These are phyloP conservation scores for Batillaria attramentaria DNA, from an alignment of 1,140 invertebrate genomes.

Conservation along the genomic window DNA sequence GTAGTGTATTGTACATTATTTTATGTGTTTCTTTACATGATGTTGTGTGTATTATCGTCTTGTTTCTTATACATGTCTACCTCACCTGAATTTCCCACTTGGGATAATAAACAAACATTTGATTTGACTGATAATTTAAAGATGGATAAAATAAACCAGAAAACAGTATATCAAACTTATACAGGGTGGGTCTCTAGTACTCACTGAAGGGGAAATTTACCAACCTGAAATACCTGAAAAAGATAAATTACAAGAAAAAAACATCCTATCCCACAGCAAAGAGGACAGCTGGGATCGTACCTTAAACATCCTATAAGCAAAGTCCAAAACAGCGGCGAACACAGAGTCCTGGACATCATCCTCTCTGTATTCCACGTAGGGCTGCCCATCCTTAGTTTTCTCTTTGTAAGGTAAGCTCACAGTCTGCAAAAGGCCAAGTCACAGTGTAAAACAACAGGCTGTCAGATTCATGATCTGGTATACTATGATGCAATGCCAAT, in stretches of 20 bases:
- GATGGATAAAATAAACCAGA: too few relatives aligned
- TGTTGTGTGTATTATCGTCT: too few relatives aligned
- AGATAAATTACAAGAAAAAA: neutral
- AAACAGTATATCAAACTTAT: too few relatives aligned
- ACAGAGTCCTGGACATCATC: slow-evolving; percentile 86
- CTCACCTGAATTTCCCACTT: neutral
- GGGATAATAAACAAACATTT: neutral
- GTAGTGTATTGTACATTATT: too few relatives aligned
- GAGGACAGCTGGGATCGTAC: slow-evolving; percentile 54
- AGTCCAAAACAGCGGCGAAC: slow-evolving; percentile 81
- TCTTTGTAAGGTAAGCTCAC: slow-evolving; percentile 80
- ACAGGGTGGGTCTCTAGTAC: neutral
- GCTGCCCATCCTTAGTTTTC: slow-evolving; percentile 79
- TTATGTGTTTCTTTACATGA: too few relatives aligned
- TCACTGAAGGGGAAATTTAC: neutral
- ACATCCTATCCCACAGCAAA: neutral
- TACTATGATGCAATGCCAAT: neutral
- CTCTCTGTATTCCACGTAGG: slow-evolving; percentile 81
- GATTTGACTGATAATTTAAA: neutral
- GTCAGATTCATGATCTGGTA: neutral
- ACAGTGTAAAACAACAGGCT: too few relatives aligned
- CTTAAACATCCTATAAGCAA: slow-evolving; percentile 82
- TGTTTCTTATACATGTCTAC: too few relatives aligned
- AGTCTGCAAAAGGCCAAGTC: slow-evolving; percentile 74
- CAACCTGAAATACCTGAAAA: neutral